Evolutionary conservation across 2,113 vertebrate species (phyloP), one percentile per base, ranked within the genome.

Genomic region (Gymnogyps californianus): DNA sequence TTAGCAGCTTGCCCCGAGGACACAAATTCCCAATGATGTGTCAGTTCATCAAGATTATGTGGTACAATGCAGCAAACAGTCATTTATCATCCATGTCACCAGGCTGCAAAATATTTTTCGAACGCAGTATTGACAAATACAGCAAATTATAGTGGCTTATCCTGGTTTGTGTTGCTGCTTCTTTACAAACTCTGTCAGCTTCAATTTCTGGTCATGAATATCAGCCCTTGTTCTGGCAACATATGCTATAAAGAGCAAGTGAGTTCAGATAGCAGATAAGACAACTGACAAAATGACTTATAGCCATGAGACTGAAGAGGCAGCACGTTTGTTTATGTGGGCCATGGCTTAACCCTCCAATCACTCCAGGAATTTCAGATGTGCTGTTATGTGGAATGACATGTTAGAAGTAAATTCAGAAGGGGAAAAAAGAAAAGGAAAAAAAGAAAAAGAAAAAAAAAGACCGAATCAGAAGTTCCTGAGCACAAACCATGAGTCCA

Each of bases 31-130:
- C 61, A 61, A 3, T 9, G 15, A 91, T 28, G 54, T 44, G 84
- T 84, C 61, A 76, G 83, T 83, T 94, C 62, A 95, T 94, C 89
- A 83, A 87, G 91, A 94, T 91, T 79, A 61, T 20, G 49, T 2
- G 4, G 49, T 49, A 65, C 74, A 87, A 82, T 11, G 55, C 69
- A 76, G 92, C 26, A 66, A 86, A 74, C 13, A 71, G 51, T 95
- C 77, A 96, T 96, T 96, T 89, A 94, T 94, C 90, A 94, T 82
- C 61, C 70, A 32, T 26, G 67, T 94, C 94, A 95, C 71, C 52
- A 46, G 25, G 31, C 22, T 49, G 70, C 49, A 79, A 78, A 95
- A 67, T 52, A 87, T 29, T 84, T 89, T 92, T 91, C 57, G 82
- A 89, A 89, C 29, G 31, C 34, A 32, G 36, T 69, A 89, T 82